Evolutionary conservation across 53 echinoderm and acorn worm genomes (phyloP), one percentile per base, ranked within the genome.

Genomic region (Antedon mediterranea): DNA sequence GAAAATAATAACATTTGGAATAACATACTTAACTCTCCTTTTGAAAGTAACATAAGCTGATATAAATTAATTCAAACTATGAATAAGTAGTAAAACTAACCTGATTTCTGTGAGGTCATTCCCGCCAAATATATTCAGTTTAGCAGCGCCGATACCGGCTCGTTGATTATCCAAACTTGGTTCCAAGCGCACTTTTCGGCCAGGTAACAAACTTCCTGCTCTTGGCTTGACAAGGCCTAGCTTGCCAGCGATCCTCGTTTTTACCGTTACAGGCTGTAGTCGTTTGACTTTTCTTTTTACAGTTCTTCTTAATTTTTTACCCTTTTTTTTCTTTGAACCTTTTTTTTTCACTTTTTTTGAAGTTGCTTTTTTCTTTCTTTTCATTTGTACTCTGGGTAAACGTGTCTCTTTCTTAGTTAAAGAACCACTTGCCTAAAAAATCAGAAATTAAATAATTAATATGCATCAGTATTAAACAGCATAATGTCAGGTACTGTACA

Each of bases 201-300:
- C 90, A 43, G 94, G 94, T 82, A 91, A 76, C 79, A 91, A 80
- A 73, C 85, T 80, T 2, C 94, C 94, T 3, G 82, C 74, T 37
- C 90, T 83, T 20, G 94, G 89, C 71, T 91, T 94, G 43, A 91
- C 91, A 13, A 94, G 85, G 31, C 83, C 75, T 78, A 94, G 78
- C 73, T 89, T 94, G 30, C 85, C 86, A 7, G 91, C 94, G 6
- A 94, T 86, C 31, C 94, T 80, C 0, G 83, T 85, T 13, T 87
- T 75, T 30, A 87, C 82, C 0, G 94, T 91, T 71, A 43, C 76
- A 20, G 94, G 89, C 13, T 80, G 72, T 0, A 83, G 34, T 31
- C 74, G 71, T 43, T 28, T 43, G 1, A 29, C 72, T 9, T 32
- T 32, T 31, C 28, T 11, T 28, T 79, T 33, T 3, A 71, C 72